Evolutionary conservation across 2,113 vertebrate species (phyloP), one percentile per base, ranked within the genome.

Genomic region (Emydocephalus ijimae): DNA sequence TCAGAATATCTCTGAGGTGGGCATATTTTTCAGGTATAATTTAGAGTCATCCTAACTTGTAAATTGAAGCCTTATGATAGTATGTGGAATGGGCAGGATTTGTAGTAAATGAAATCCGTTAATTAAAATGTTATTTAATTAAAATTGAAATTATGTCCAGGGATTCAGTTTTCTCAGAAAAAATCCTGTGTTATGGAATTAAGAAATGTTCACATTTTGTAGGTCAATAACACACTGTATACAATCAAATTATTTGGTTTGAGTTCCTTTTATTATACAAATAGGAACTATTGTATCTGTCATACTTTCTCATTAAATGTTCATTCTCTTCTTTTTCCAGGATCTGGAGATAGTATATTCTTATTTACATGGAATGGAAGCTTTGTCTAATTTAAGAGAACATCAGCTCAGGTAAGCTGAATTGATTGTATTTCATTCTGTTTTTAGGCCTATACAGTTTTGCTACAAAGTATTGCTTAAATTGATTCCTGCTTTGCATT

Each of bases 341-440:
- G 99, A 99, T 96, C 97, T 99, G 98, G 99, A 99, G 97, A 99
- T 99, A 18, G 99, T 99, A 18, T 99, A 99, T 96, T 99, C 99
- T 0, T 99, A 99, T 95, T 98, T 99, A 90, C 99, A 99, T 64
- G 99, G 99, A 34, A 99, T 99, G 99, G 99, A 99, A 97, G 99
- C 99, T 39, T 96, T 99, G 94, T 99, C 99, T 90, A 99, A 99
- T 97, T 97, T 99, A 92, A 97, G 99, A 86, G 99, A 99, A 87
- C 99, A 99, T 96, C 99, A 99, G 95, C 97, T 99, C 92, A 98
- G 99, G 99, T 99, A 96, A 96, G 97, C 57, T 39, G 39, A 64
- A 96, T 87, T 81, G 18, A 81, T 81, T 48, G 45, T 50, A 39
- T 8, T 54, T 43, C 5, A 85, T 89, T 55, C 26, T 81, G 12